Evolutionary conservation across 2,113 vertebrate species (phyloP), one percentile per base, ranked within the genome.

Genomic region (Hemibagrus wyckioides): DNA sequence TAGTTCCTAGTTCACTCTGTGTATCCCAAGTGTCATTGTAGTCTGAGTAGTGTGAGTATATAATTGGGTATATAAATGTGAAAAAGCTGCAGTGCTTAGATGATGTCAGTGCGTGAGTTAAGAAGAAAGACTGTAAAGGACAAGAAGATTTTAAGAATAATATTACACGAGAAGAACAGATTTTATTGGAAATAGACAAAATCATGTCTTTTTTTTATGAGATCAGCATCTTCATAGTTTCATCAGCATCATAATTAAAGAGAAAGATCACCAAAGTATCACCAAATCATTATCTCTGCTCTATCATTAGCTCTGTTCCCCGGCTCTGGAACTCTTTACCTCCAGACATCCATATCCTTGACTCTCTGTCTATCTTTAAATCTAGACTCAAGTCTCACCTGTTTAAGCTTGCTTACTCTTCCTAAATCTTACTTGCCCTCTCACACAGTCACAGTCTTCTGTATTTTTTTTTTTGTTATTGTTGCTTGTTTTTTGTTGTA

Each of bases 151-250:
- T 25, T 33, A 81, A 50, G 13, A 77, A n/a, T n/a, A 6, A 65
- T 65, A 50, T 65, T 65, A 44, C 50, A 81, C 33, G 82, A 67
- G 63, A 69, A 69, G 63, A 4, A 52, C 39, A 84, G 65, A 71
- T 30, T 52, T 48, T 83, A 36, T 25, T 25, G 33, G 73, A 23
- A 36, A 36, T 54, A 6, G 65, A 71, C 48, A 50, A 75, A 5
- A 14, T n/a, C 39, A n/a, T 48, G 73, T 48, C 41, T n/a, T 4
- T 10, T 4, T 10, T 28, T 25, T 21, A 28, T 48, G 73, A 76
- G 39, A 76, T n/a, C 73, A 48, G 41, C 41, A 76, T 7, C 11
- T 48, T 4, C 14, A 41, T 44, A 0, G 48, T 28, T 44, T 7
- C 33, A 48, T 48, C 44, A 48, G 44, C 44, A 48, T 57, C 5